Conservation (phyloP, 1,140 invertebrate genomes). For the Latrodectus geometricus region DNA sequence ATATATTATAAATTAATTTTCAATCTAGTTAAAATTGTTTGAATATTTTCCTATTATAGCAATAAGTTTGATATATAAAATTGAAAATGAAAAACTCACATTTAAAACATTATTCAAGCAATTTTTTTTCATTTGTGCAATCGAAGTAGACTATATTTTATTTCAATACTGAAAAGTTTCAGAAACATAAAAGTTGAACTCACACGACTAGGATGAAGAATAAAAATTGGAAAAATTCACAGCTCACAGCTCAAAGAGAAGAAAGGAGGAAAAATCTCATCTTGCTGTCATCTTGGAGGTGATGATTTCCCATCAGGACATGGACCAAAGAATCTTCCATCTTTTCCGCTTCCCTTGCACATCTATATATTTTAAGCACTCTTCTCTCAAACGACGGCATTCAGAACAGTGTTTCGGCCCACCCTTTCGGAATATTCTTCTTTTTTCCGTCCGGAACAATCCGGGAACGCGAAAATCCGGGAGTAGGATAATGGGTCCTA, state of each 20-base stretch:
- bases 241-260: background rate
- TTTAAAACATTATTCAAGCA: no score
- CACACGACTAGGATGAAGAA: background rate
- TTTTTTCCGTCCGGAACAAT: slow-evolving; percentile 36
- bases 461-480: slow-evolving; percentile 38
- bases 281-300: slow-evolving; percentile 35
- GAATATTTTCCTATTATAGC: no score
- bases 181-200: no score
- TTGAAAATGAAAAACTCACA: no score
- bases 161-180: no score
- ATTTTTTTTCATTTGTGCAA: no score
- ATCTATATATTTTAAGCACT: slow-evolving; percentile 54
- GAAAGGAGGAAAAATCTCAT: background rate
- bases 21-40: no score
- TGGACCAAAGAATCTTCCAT: background rate
- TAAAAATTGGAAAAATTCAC: background rate
- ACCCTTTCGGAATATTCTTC: background rate
- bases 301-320: slow-evolving; percentile 38
- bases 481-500: slow-evolving; percentile 49
- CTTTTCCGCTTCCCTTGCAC: slow-evolving; percentile 19
- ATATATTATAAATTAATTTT: no score
- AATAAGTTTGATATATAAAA: no score
- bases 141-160: no score
- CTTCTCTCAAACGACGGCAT: slow-evolving; percentile 7
- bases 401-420: slow-evolving; percentile 8